Conservation (phyloP, 1,140 invertebrate genomes). For the Cotesia chilonis region DNA sequence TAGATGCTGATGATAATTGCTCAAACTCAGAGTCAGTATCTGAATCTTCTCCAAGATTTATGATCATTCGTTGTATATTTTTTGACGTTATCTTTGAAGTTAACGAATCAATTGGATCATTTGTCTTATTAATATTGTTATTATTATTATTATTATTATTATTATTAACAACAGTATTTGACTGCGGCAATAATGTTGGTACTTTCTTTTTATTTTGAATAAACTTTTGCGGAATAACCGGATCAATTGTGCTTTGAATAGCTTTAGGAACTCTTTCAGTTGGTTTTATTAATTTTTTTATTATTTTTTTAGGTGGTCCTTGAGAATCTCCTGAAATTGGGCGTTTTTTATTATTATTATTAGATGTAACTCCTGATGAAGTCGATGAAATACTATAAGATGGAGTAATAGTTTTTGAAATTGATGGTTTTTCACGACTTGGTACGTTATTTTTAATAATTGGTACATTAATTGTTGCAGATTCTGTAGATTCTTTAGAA, state of each 20-base stretch:
- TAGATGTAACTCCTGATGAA: conserved; percentile 10
- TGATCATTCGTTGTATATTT: conserved; percentile 54
- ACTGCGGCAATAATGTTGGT: conserved; percentile 21
- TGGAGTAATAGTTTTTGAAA: neutral
- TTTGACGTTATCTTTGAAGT: conserved; percentile 41
- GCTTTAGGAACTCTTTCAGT: conserved; percentile 52
- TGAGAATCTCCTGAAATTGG: conserved; percentile 25
- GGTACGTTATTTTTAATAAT: no score
- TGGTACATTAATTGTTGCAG: no score
- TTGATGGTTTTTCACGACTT: no score
- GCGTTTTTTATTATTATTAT: conserved; percentile 30
- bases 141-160: neutral
- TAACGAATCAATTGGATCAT: conserved; percentile 34
- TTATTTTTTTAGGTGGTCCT: conserved; percentile 45
- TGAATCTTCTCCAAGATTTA: conserved; percentile 57
- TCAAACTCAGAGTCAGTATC: conserved; percentile 56
- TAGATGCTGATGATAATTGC: no score
- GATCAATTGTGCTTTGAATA: conserved; percentile 54
- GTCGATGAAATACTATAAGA: neutral
- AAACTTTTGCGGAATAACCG: conserved; percentile 47
- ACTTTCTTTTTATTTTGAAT: conserved; percentile 47
- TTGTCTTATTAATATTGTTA: conserved; percentile 43
- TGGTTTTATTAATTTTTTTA: conserved; percentile 39
- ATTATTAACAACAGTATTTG: neutral
- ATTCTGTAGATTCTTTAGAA: no score